Evolutionary conservation across 30 jellyfish, hydroid and myxozoan genomes (phyloP), one percentile per base, ranked within the genome.

Genomic region (Hydractinia symbiolongicarpus): DNA sequence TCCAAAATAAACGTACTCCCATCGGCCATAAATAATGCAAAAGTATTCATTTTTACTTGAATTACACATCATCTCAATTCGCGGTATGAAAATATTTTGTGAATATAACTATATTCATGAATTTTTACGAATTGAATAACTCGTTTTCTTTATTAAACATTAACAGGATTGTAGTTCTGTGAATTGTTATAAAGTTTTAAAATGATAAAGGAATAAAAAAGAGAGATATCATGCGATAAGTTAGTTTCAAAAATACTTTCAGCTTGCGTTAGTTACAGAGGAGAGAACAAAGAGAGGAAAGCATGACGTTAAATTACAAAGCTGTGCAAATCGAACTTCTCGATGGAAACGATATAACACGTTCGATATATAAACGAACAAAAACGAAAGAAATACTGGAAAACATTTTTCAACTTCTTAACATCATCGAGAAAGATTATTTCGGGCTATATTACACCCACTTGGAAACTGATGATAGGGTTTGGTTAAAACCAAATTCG

Each of bases 371-470:
- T 83, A 86, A 86, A 61, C 76, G 44, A 11, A 87, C 98, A 21
- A 91, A 86, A 74, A 90, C 94, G 1, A 75, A 30, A 21, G 96
- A 86, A 17, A 80, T 91, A 61, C 67, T 91, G 13, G 98, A 86
- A 40, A 91, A 87, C 64, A 58, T 91, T 52, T 74, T 91, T 20
- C 95, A 86, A 71, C 85, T 86, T 89, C 78, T 91, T 56, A 86
- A 91, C 57, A 88, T 86, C 73, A 93, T 83, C 82, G 98, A 91
- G 55, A 91, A 83, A 78, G 98, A 91, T 54, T 91, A 91, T 67
- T 91, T 91, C 61, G 98, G 98, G 9, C 53, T 91, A 10, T 91
- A 86, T 75, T 91, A 30, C 54, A 70, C 87, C n/a, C 86, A 91
- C 73, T 56, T 88, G 50, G 78, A 86, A 19, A 77, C 85, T 13